Evolutionary conservation across 2,888 invertebrate species (phyloP).

Genomic region (Loripinus fragilis): DNA sequence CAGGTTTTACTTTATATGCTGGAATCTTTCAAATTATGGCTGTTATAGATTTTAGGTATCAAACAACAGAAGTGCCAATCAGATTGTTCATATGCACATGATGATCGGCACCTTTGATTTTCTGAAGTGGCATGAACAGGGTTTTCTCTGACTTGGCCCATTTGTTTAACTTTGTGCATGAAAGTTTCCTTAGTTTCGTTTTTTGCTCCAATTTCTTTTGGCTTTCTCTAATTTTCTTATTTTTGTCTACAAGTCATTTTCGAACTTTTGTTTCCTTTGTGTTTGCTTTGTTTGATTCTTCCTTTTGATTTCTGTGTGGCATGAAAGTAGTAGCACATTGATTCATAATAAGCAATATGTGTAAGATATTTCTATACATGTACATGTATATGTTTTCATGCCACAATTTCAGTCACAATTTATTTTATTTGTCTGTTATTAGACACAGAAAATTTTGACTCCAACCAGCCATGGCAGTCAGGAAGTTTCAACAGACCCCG

Average conservation of each 20-base stretch:
- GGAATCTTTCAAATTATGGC: too few species aligned
- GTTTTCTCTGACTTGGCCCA: too few species aligned
- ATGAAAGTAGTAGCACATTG: conserved; percentile 26
- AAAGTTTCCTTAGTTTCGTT: too few species aligned
- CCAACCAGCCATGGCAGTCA: conserved; percentile 35
- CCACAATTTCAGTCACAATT: neutral
- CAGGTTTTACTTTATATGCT: too few species aligned
- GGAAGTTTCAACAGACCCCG: conserved; percentile 5
- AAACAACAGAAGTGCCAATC: too few species aligned
- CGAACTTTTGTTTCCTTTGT: conserved; percentile 1
- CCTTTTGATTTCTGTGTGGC: conserved; percentile 1
- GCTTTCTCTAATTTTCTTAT: neutral
- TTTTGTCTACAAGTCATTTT: neutral
- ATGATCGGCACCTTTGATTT: neutral
- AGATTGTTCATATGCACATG: neutral
- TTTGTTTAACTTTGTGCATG: too few species aligned
- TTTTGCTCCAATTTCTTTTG: neutral
- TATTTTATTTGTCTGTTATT: conserved; percentile 38
- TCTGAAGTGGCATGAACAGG: too few species aligned
- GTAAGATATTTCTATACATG: neutral
- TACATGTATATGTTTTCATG: neutral
- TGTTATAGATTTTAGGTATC: too few species aligned
- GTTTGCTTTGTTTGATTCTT: neutral
- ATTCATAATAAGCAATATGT: neutral
- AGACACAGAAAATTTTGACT: conserved; percentile 53